A percentile compares a stretch with the other conserved stretches of the same genome.
Evolutionary conservation across 2,888 invertebrate genomes (phyloP).

Genomic region (Tetheella fluctuosa): DNA sequence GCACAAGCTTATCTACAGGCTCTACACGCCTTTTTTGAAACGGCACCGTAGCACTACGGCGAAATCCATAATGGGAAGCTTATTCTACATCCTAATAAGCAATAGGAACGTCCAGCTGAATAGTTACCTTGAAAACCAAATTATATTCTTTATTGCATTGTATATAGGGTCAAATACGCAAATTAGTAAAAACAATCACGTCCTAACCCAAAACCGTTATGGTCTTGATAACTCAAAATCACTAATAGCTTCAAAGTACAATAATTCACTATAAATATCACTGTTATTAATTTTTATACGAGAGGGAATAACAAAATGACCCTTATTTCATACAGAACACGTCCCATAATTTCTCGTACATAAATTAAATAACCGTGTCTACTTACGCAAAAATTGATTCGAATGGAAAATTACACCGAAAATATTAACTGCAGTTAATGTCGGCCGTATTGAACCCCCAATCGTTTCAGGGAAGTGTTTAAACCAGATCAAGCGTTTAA

Average conservation of each 20-base stretch:
- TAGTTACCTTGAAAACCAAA: too few relatives aligned
- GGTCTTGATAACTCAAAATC: background rate
- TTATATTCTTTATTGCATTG: too few relatives aligned
- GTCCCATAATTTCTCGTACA: conserved; percentile 11
- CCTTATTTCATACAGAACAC: background rate
- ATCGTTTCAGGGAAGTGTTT: conserved; percentile 58
- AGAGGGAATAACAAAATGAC: background rate
- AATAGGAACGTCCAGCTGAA: too few relatives aligned
- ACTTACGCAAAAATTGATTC: conserved; percentile 18
- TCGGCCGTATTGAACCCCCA: conserved; percentile 26
- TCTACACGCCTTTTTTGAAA: too few relatives aligned
- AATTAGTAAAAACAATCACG: too few relatives aligned
- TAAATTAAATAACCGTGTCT: conserved; percentile 10
- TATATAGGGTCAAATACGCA: too few relatives aligned
- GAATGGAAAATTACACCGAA: conserved; percentile 29
- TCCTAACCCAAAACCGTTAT: too few relatives aligned
- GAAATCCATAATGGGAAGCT: too few relatives aligned
- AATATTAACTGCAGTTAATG: conserved; percentile 40
- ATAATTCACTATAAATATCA: background rate
- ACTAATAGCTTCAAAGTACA: background rate
- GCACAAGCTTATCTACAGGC: too few relatives aligned
- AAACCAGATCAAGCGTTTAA: conserved; percentile 58
- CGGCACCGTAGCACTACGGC: too few relatives aligned
- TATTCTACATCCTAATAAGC: too few relatives aligned
- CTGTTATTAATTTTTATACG: background rate